Percentiles rank a stretch among this genome's conserved stretches.
phyloP scores from a whole-genome alignment of 2,888 invertebrate species.

The Drosophila koepferae region DNA sequence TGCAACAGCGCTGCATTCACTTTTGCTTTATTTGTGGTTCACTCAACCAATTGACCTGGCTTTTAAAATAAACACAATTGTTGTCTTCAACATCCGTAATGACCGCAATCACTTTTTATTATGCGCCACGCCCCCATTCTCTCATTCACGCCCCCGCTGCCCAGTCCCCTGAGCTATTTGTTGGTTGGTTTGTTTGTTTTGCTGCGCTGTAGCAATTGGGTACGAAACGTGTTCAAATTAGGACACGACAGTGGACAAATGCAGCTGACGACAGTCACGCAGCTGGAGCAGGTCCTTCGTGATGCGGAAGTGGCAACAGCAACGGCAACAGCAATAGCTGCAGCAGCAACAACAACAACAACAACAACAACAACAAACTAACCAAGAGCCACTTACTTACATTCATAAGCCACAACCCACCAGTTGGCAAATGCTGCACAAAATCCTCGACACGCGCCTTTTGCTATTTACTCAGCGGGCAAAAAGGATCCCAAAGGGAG shows the following conservation, averaged over 20 bases:
- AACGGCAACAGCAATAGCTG: conserved; percentile 1
- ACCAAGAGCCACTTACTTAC: conserved; percentile 81
- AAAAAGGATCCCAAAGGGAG: conserved; percentile 51
- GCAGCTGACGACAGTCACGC: conserved; percentile 50
- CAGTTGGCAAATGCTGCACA: conserved; percentile 16
- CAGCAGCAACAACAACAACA: conserved; percentile 5
- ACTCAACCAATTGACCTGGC: conserved; percentile 23
- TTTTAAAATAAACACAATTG: conserved; percentile 24
- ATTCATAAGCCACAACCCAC: conserved; percentile 68
- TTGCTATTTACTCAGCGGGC: conserved; percentile 76
- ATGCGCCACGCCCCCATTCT: not conserved
- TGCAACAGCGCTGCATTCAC: not conserved
- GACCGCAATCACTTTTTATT: conserved; percentile 52
- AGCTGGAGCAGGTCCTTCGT: conserved; percentile 30
- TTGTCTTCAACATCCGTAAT: conserved; percentile 49
- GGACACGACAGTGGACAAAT: conserved; percentile 60
- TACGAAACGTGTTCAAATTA: conserved; percentile 73
- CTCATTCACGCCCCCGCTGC: not conserved
- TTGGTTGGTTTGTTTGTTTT: conserved; percentile 52
- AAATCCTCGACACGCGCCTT: conserved; percentile 72
- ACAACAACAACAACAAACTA: conserved; percentile 54
- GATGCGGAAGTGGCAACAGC: conserved; percentile 55
- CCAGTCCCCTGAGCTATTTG: conserved; percentile 23
- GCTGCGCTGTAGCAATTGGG: conserved; percentile 66
- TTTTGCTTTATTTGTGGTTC: conserved; percentile 12